Base-by-base conservation (phyloP, 2,888 invertebrate species). In the Mesoligia furuncula region DNA sequence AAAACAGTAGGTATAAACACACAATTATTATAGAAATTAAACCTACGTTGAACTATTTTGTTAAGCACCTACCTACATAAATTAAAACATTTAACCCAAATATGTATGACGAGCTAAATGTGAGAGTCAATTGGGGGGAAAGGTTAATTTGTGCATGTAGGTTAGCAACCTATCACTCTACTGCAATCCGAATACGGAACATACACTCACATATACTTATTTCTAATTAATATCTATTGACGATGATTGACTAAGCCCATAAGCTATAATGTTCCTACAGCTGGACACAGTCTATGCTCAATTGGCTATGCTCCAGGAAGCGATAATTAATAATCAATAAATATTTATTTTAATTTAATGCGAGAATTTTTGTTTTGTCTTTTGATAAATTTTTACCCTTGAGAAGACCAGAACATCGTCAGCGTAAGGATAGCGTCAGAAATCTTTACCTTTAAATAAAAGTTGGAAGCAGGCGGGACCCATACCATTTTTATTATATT, bases 21-120 rank as follows among this genome's bases (percentile, higher is more conserved):
- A 15, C 4, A 0, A 24, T 17, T 7, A 67, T 9, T 0, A 51
- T 27, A 15, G n/a, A 27, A 39, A 51, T n/a, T 45, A 39, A 39
- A 27, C 9, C 59, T 15, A 27, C 31, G 45, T 31, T 81, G 15
- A 80, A 64, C 67, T 68, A 75, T 81, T 82, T 68, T 45, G 27
- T 79, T 67, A 62, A 27, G 45, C 51, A 59, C 27, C 39, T 80
- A 54, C 17, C 39, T 20, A 61, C 74, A 27, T 74, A 67, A 72
- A 74, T 82, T 82, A 71, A 82, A 83, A 75, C 81, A 72, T 67
- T 83, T 86, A 84, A 86, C 86, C 84, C 75, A 83, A 86, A 84
- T 84, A 73, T 74, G 57, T 45, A 27, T 57, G 73, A 24, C 36
- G 72, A 66, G 72, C 80, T 75, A 24, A 67, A 85, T 73, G 73